Percentiles rank a stretch among this genome's conserved stretches.
Evolutionary conservation across 30 jellyfish, hydroid and myxozoan genomes (phyloP).

Genomic region (Morbakka virulenta): DNA sequence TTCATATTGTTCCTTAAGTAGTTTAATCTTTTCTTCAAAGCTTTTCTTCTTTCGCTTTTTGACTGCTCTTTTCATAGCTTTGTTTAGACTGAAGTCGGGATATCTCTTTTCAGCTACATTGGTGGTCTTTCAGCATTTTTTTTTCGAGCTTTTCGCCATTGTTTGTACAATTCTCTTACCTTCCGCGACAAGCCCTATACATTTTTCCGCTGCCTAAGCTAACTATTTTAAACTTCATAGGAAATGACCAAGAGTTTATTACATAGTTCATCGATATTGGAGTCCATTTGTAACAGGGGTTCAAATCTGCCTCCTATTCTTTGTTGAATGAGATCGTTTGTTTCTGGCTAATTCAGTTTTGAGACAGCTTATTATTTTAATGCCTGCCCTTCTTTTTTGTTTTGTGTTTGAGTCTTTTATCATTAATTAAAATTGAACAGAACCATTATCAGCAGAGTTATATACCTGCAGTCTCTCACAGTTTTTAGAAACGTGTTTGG

Average conservation of each 20-base stretch:
- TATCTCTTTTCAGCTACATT: not conserved
- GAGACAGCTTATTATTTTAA: too few relatives aligned
- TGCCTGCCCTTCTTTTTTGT: too few relatives aligned
- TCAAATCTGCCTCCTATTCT: conserved; percentile 17
- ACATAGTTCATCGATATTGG: not conserved
- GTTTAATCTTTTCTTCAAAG: not conserved
- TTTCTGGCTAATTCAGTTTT: too few relatives aligned
- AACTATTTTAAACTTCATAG: not conserved
- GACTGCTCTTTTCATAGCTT: not conserved
- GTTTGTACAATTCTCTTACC: not conserved
- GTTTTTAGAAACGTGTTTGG: too few relatives aligned
- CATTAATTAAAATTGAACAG: too few relatives aligned
- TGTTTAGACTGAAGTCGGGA: not conserved
- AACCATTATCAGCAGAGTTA: too few relatives aligned
- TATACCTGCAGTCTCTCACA: too few relatives aligned
- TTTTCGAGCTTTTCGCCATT: conserved; percentile 7
- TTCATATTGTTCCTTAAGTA: conserved; percentile 5
- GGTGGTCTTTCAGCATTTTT: not conserved
- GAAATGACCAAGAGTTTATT: not conserved
- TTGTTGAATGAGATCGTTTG: too few relatives aligned
- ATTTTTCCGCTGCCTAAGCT: not conserved
- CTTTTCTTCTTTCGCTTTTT: not conserved
- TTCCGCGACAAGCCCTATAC: not conserved
- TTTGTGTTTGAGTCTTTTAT: too few relatives aligned
- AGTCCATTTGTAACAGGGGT: not conserved